Percentiles rank a stretch among this genome's conserved stretches.
Conservation (phyloP, 2,888 invertebrate genomes). For the Melinaea menophilus region DNA sequence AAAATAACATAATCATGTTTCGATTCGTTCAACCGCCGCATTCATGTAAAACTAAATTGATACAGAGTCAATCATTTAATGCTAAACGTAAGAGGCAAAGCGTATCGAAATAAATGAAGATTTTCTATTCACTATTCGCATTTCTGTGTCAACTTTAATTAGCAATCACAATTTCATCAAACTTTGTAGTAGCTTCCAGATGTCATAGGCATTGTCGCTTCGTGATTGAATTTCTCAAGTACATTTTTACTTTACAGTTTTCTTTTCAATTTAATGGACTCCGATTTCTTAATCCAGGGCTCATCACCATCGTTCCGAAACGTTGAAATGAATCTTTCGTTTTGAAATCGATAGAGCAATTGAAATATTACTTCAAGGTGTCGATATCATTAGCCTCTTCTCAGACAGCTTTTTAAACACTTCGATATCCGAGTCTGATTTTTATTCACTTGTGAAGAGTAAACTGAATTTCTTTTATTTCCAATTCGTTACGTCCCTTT, state of each 20-base stretch:
- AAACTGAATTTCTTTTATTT: constrained; percentile 13
- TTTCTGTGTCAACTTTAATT: constrained; percentile 78
- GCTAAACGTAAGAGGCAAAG: constrained; percentile 71
- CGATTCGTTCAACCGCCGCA: constrained; percentile 72
- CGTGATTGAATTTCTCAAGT: constrained; percentile 67
- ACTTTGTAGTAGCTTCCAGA: constrained; percentile 57
- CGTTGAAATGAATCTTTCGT: constrained; percentile 28
- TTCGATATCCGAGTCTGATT: constrained; percentile 1
- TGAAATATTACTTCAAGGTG: constrained; percentile 27
- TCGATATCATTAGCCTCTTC: constrained; percentile 21
- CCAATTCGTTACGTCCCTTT: constrained; percentile 18
- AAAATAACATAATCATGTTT: constrained; percentile 75
- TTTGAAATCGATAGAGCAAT: constrained; percentile 30
- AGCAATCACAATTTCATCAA: constrained; percentile 75
- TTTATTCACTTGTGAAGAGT: not conserved
- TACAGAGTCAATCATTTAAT: constrained; percentile 77
- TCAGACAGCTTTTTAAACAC: constrained; percentile 14
- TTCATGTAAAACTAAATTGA: constrained; percentile 76
- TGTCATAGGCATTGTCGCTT: constrained; percentile 62
- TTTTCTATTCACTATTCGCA: constrained; percentile 69
- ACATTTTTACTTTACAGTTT: constrained; percentile 51
- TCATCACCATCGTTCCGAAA: constrained; percentile 31
- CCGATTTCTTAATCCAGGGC: constrained; percentile 47
- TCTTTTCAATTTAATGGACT: constrained; percentile 55
- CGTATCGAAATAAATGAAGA: constrained; percentile 76